Percentiles rank a stretch among this genome's conserved stretches.
Conservation (phyloP, 2,888 invertebrate species). For the Hyposoter didymator region DNA sequence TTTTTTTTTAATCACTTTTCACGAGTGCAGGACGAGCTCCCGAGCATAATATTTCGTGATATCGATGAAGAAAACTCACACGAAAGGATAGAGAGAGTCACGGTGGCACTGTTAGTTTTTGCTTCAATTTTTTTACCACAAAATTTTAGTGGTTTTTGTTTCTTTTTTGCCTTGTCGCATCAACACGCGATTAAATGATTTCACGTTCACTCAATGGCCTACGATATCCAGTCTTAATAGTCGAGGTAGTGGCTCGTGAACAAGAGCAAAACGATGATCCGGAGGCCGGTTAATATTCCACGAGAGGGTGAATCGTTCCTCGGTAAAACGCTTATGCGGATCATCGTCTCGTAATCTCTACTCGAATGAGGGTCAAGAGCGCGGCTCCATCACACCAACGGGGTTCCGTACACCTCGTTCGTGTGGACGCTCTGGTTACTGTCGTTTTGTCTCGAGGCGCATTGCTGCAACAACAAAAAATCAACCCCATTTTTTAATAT, state of each 20-base stretch:
- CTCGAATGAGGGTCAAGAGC: constrained; percentile 85
- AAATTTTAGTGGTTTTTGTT: constrained; percentile 45
- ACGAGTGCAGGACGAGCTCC: constrained; percentile 60
- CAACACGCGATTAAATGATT: constrained; percentile 51
- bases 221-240: constrained; percentile 65
- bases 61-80: constrained; percentile 49
- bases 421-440: constrained; percentile 93
- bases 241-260: constrained; percentile 67
- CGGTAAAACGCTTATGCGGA: constrained; percentile 76
- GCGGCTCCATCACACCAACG: constrained; percentile 90
- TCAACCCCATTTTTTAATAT: constrained; percentile 1
- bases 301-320: constrained; percentile 70
- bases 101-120: constrained; percentile 67
- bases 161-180: constrained; percentile 45
- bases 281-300: constrained; percentile 52
- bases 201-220: constrained; percentile 69
- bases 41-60: constrained; percentile 53
- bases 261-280: constrained; percentile 64
- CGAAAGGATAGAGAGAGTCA: constrained; percentile 62
- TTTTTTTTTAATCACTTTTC: constrained; percentile 1
- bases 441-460: constrained; percentile 90
- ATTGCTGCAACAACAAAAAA: constrained; percentile 88
- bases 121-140: constrained; percentile 50
- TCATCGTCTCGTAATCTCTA: constrained; percentile 77
- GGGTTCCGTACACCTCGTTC: constrained; percentile 90